Evolutionary conservation across 2,888 invertebrate species (phyloP), one percentile per base, ranked within the genome.

Genomic region (Cataglyphis albicans): DNA sequence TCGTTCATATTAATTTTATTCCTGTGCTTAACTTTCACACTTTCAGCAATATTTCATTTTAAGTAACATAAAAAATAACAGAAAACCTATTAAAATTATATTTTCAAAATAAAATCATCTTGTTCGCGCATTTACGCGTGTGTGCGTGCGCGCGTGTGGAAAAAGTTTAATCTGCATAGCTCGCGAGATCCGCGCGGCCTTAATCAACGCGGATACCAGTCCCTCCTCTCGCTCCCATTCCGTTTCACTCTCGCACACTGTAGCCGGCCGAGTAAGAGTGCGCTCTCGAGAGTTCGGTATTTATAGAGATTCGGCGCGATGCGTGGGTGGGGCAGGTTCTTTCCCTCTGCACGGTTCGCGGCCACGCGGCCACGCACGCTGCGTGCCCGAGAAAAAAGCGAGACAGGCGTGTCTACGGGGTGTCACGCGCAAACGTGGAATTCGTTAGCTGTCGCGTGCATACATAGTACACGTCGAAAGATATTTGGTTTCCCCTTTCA

Each of bases 261-360:
- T 3, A 52, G 35, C 32, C 70, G 74, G 12, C 15, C 44, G 38
- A 59, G 78, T 68, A 61, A 70, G 57, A 63, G 61, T 78, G 81
- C 75, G 64, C 83, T 76, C 84, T 80, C 82, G 75, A 73, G 76
- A 32, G 73, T 70, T 48, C 48, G 86, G 76, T 91, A 91, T 91
- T 91, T 90, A 91, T 91, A 91, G 90, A 90, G 89, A 88, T 89
- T 91, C 85, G 87, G 88, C 85, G 87, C 88, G 76, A 87, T 76
- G 89, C 89, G 89, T 89, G 88, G 90, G 89, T 81, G 90, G 87
- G 85, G 91, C 90, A 85, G 84, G 84, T 91, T 88, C 86, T 82
- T 81, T 87, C 73, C 59, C 84, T 83, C 67, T 70, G 80, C 41
- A 32, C 48, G 68, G 78, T 82, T 88, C 68, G 80, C 82, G 78